Evolutionary conservation across 2,888 invertebrate genomes (phyloP).

Genomic region (Eurytoma californica): DNA sequence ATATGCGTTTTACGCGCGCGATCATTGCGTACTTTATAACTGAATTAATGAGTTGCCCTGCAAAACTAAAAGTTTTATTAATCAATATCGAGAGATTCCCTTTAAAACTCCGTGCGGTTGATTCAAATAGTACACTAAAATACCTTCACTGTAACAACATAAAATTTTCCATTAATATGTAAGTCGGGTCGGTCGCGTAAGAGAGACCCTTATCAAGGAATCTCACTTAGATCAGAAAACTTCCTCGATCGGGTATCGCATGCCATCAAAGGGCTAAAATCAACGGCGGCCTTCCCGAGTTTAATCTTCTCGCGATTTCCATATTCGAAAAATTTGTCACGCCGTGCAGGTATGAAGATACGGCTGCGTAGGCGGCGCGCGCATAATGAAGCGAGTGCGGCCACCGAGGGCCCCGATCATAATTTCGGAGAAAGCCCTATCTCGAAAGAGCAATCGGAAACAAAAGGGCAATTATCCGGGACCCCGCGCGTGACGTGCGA

Average conservation of each 20-base stretch:
- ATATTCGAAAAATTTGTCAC: conserved; percentile 6
- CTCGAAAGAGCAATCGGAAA: conserved; percentile 33
- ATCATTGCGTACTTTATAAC: no score
- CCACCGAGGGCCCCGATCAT: background rate
- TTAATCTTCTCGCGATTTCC: background rate
- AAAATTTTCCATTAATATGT: no score
- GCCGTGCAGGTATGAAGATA: background rate
- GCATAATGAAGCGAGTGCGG: background rate
- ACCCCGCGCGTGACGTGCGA: conserved; percentile 1
- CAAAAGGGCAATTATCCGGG: conserved; percentile 49
- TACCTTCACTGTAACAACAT: no score
- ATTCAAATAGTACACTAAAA: no score
- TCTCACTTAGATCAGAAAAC: background rate
- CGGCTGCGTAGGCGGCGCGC: background rate
- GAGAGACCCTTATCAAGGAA: no score
- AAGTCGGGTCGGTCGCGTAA: no score
- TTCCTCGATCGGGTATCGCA: background rate
- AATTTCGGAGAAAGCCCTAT: conserved; percentile 41
- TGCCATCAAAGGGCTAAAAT: background rate
- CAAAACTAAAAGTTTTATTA: no score
- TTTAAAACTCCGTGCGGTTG: no score
- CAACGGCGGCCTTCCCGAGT: background rate
- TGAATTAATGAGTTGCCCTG: no score
- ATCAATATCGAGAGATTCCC: no score
- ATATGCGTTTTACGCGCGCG: background rate